These are phyloP conservation scores for Psilopogon haemacephalus DNA, from an alignment of 2,113 vertebrate species.

Conservation along the genomic window DNA sequence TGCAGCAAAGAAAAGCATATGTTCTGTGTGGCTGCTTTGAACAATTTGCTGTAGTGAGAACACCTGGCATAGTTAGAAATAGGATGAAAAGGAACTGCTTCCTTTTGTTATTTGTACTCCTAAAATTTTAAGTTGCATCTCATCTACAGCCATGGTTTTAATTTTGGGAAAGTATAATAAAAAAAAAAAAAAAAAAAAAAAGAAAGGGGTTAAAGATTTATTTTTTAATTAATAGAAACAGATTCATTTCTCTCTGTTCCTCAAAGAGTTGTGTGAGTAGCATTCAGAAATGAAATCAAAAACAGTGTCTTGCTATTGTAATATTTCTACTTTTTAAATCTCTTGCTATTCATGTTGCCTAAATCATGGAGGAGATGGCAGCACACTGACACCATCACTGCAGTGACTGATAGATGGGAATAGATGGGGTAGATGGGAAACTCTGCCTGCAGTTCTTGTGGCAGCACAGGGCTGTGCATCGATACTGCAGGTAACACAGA, in stretches of 20 bases:
- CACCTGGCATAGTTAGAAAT: conserved; percentile 56
- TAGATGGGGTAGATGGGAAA: neutral
- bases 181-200: neutral
- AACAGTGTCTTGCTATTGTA: neutral
- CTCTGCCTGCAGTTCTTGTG: neutral
- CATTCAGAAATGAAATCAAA: neutral
- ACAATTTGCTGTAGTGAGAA: conserved; percentile 60
- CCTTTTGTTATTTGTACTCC: conserved; percentile 23
- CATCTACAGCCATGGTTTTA: neutral
- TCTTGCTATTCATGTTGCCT: neutral
- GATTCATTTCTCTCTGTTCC: neutral
- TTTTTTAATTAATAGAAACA: neutral
- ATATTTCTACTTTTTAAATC: neutral
- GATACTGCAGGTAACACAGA: neutral
- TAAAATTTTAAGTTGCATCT: conserved; percentile 47
- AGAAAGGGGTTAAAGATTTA: neutral
- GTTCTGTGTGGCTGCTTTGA: conserved; percentile 53
- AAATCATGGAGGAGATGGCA: neutral
- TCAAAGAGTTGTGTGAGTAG: neutral
- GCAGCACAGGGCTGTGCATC: neutral
- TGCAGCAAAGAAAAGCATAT: conserved; percentile 56
- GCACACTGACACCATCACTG: neutral
- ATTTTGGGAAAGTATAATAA: neutral
- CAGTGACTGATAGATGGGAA: neutral
- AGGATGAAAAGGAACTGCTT: conserved; percentile 5